Percentiles rank a stretch among this genome's conserved stretches.
These are phyloP conservation scores for Helleia helle DNA, from an alignment of 2,888 invertebrate species.

Conservation along the genomic window DNA sequence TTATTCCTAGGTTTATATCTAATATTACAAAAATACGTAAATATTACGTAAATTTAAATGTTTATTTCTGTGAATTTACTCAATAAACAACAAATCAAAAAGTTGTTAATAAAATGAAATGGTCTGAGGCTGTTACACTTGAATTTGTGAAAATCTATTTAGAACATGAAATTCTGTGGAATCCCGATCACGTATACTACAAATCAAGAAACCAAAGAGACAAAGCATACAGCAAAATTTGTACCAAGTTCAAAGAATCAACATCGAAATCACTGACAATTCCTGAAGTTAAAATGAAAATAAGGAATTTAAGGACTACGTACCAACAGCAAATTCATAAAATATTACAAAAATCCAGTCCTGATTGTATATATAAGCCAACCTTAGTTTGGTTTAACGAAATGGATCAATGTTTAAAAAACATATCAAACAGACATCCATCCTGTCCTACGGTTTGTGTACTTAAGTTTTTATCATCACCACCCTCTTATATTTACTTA, in stretches of 20 bases:
- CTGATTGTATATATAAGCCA: slow-evolving; percentile 47
- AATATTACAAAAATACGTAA: too few species aligned
- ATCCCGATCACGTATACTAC: slow-evolving; percentile 50
- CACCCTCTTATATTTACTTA: too few species aligned
- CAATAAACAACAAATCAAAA: too few species aligned
- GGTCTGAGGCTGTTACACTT: slow-evolving; percentile 60
- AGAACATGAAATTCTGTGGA: slow-evolving; percentile 66
- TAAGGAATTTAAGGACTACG: slow-evolving; percentile 62
- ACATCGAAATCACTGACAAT: slow-evolving; percentile 39
- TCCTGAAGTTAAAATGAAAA: slow-evolving; percentile 62
- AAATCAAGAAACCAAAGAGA: slow-evolving; percentile 48
- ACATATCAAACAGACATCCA: slow-evolving; percentile 40
- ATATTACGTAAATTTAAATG: too few species aligned
- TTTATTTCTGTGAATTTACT: too few species aligned
- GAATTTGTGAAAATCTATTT: slow-evolving; percentile 65
- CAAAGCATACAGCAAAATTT: slow-evolving; percentile 45
- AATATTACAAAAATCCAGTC: slow-evolving; percentile 51
- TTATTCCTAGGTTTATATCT: too few species aligned
- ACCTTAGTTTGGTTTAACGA: slow-evolving; percentile 57
- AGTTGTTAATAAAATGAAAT: slow-evolving; percentile 59
- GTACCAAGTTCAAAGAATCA: slow-evolving; percentile 38
- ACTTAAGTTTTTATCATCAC: slow-evolving; percentile 1
- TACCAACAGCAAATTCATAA: slow-evolving; percentile 63
- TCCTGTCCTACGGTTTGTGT: slow-evolving; percentile 10
- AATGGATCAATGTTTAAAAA: slow-evolving; percentile 55